These are phyloP conservation scores for Fabriciana adippe DNA, from an alignment of 2,888 invertebrate species.

Conservation along the genomic window DNA sequence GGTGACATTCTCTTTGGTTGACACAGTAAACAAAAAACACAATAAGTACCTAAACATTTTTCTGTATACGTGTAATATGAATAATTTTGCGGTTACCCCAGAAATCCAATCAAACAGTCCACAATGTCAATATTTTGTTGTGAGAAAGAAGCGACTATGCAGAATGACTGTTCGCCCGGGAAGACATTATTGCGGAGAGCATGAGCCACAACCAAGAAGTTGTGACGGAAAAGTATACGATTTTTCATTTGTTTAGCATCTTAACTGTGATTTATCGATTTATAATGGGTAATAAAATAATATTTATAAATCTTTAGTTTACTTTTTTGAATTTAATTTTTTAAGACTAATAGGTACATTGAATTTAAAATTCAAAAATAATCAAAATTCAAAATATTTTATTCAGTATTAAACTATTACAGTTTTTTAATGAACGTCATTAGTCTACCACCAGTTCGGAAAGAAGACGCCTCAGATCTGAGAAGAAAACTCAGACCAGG, in stretches of 20 bases:
- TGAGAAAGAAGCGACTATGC: conserved; percentile 87
- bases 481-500: no score
- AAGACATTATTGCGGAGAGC: conserved; percentile 88
- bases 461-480: no score
- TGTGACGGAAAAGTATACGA: conserved; percentile 52
- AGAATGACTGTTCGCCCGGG: conserved; percentile 88
- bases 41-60: neutral
- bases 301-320: no score
- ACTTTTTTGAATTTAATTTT: no score
- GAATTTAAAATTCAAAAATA: neutral
- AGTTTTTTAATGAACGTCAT: no score
- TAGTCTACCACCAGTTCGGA: no score
- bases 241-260: conserved; percentile 1
- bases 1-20: no score
- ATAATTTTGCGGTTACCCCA: conserved; percentile 17
- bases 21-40: conserved; percentile 2
- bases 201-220: conserved; percentile 70
- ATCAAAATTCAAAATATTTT: no score
- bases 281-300: no score
- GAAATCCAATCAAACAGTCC: conserved; percentile 32
- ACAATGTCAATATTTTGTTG: conserved; percentile 85
- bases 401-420: no score
- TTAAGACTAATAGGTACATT: neutral
- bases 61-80: conserved; percentile 17
- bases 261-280: neutral